These are phyloP conservation scores for Micoletzkya japonica DNA, from an alignment of 2,888 invertebrate genomes.

Conservation along the genomic window DNA sequence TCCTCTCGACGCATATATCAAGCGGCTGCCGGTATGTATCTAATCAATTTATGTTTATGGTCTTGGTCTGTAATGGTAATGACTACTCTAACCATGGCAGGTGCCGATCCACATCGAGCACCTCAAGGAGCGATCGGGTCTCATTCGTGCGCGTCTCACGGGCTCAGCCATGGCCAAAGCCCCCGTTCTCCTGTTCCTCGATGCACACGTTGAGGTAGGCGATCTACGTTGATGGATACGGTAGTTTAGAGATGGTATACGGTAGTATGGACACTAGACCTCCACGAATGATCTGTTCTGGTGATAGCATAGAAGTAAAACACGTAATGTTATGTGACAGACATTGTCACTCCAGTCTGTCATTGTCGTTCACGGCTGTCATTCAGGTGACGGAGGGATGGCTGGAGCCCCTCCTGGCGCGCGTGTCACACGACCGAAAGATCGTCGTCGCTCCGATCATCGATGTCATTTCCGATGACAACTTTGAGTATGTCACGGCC, in stretches of 20 bases:
- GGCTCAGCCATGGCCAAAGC: constrained; percentile 90
- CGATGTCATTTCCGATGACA: constrained; percentile 75
- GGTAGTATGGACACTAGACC: neutral
- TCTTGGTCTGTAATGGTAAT: neutral
- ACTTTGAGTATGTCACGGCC: constrained; percentile 96
- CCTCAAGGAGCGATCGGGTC: constrained; percentile 87
- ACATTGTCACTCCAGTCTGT: neutral
- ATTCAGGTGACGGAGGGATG: constrained; percentile 91
- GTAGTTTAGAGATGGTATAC: neutral
- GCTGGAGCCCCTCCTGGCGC: constrained; percentile 87
- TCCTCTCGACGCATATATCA: constrained; percentile 59
- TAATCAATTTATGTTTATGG: neutral
- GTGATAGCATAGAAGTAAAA: neutral
- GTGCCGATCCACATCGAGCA: constrained; percentile 83
- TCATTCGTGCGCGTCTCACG: constrained; percentile 89
- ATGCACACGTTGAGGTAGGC: constrained; percentile 77
- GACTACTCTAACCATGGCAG: constrained; percentile 66
- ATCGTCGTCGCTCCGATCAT: constrained; percentile 52
- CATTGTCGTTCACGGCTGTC: neutral
- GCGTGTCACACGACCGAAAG: constrained; percentile 83
- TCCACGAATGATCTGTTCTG: neutral
- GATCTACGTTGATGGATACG: too few species aligned
- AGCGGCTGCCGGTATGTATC: constrained; percentile 45
- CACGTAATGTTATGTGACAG: neutral
- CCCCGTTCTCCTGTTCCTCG: constrained; percentile 91